A percentile compares a stretch with the other conserved stretches of the same genome.
Evolutionary conservation across 2,797 vertebrate genomes (phyloP).

Genomic region (Acanthiza pusilla): DNA sequence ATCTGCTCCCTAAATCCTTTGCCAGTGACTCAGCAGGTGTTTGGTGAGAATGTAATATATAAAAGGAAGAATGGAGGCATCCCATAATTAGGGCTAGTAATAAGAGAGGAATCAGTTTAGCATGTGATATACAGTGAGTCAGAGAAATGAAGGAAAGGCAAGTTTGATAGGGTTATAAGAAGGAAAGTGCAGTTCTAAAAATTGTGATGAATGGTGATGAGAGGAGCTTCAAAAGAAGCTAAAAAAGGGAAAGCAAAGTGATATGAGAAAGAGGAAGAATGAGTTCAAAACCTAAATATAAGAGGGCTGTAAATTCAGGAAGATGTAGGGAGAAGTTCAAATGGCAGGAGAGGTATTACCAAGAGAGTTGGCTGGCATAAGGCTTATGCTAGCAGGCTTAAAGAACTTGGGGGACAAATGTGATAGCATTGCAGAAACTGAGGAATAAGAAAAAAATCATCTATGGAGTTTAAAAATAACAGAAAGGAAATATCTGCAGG

Average conservation of each 20-base stretch:
- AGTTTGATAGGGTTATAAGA: background rate
- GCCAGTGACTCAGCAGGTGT: constrained; percentile 9
- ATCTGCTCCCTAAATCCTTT: background rate
- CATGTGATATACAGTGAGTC: constrained; percentile 11
- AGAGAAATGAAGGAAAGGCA: background rate
- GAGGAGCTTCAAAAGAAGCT: background rate
- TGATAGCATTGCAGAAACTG: background rate
- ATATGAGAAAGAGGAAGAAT: background rate
- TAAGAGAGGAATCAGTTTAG: constrained; percentile 22
- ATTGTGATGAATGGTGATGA: background rate
- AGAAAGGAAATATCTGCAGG: background rate
- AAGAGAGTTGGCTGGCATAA: background rate
- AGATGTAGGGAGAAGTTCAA: background rate
- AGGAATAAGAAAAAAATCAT: background rate
- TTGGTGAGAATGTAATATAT: background rate
- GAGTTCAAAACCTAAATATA: background rate
- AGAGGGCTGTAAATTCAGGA: background rate
- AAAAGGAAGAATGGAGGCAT: constrained; percentile 2
- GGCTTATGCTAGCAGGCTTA: background rate
- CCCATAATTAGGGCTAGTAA: constrained; percentile 32
- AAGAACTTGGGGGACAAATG: background rate
- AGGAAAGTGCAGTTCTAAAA: background rate
- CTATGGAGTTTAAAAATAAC: background rate
- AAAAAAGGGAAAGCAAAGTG: background rate
- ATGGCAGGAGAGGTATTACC: background rate